These are phyloP conservation scores for Meta bourneti DNA, from an alignment of 2,888 invertebrate species.

Conservation along the genomic window DNA sequence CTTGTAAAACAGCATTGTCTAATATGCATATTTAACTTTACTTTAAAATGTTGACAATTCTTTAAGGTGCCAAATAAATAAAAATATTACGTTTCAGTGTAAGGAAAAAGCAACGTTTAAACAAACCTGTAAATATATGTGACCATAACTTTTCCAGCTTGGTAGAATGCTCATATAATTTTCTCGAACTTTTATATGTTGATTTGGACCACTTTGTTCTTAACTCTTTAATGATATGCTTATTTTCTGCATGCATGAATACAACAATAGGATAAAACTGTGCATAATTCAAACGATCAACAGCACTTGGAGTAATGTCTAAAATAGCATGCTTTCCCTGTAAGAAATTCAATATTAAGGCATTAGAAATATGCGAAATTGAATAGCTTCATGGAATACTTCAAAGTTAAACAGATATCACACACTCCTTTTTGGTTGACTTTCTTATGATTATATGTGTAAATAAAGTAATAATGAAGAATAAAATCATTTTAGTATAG, in stretches of 20 bases:
- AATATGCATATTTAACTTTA: too few species aligned
- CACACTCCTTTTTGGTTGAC: background rate
- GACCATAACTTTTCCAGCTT: conserved; percentile 97
- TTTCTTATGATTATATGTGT: too few species aligned
- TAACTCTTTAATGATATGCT: conserved; percentile 95
- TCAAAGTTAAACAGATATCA: background rate
- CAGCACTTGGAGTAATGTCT: conserved; percentile 98
- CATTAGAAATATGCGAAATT: background rate
- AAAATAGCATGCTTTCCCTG: conserved; percentile 94
- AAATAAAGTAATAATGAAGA: too few species aligned
- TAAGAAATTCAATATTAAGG: conserved; percentile 3
- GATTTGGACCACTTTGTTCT: conserved; percentile 86
- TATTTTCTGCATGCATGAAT: conserved; percentile 95
- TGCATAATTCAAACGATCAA: conserved; percentile 97
- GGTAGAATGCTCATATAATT: conserved; percentile 95
- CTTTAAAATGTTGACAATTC: too few species aligned
- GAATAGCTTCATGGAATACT: background rate
- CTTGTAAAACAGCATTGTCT: too few species aligned
- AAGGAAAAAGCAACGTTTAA: background rate
- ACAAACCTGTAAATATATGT: conserved; percentile 90
- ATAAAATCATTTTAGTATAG: too few species aligned
- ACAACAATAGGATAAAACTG: conserved; percentile 99
- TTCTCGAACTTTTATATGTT: conserved; percentile 85
- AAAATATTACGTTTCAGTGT: background rate
- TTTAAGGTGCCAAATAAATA: too few species aligned